Conservation (phyloP, 2,113 vertebrate species). For the Craseonycteris thonglongyai region DNA sequence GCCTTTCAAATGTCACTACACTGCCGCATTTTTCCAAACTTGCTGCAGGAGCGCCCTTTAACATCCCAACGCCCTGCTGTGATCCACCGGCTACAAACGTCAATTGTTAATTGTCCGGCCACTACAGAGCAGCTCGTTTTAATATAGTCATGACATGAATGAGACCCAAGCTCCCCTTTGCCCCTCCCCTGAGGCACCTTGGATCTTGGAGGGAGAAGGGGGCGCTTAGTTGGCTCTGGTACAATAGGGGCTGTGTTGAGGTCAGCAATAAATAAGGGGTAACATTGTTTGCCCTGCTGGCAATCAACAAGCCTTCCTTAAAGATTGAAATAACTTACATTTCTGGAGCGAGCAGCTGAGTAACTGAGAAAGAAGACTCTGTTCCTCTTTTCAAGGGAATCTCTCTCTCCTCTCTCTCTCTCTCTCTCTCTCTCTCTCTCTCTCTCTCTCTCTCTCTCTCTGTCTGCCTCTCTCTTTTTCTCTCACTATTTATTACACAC, state of each 20-base stretch:
- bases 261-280: conserved; percentile 82
- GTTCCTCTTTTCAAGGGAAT: conserved; percentile 70
- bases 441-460: neutral
- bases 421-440: neutral
- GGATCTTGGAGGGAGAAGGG: conserved; percentile 78
- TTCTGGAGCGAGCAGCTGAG: conserved; percentile 74
- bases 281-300: conserved; percentile 78
- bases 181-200: conserved; percentile 75
- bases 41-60: conserved; percentile 38
- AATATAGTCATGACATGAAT: conserved; percentile 79
- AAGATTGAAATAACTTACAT: conserved; percentile 84
- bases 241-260: conserved; percentile 78
- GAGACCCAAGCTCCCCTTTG: conserved; percentile 75
- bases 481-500: neutral
- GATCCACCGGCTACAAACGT: conserved; percentile 76
- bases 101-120: conserved; percentile 80
- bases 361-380: conserved; percentile 79
- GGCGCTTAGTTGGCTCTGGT: conserved; percentile 65
- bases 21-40: conserved; percentile 62
- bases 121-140: conserved; percentile 73
- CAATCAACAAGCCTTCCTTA: conserved; percentile 77
- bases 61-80: conserved; percentile 46
- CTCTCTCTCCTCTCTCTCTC: neutral
- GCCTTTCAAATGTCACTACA: conserved; percentile 60
- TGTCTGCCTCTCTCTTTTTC: neutral